A percentile compares a stretch with the other conserved stretches of the same genome.
Conservation (phyloP, 2,113 vertebrate species). For the Charadrius vociferus region DNA sequence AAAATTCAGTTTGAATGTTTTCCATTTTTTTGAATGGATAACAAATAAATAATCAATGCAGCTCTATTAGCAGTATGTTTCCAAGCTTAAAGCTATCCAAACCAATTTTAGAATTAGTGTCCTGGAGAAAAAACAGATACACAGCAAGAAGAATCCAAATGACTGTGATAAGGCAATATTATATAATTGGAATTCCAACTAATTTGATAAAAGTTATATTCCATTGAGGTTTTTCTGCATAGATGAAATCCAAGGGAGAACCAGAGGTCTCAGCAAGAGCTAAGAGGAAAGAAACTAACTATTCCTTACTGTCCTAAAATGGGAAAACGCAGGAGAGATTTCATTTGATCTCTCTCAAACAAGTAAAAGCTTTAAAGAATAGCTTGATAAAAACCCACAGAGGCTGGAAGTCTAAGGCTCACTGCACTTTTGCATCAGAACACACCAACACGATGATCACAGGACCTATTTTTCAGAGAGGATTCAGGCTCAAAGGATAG, state of each 20-base stretch:
- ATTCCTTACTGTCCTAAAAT: not conserved
- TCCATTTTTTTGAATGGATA: not conserved
- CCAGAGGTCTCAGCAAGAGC: not conserved
- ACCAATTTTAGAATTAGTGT: not conserved
- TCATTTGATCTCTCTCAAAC: not conserved
- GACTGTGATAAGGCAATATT: not conserved
- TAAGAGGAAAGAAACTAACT: not conserved
- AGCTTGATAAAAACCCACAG: not conserved
- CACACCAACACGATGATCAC: accelerated
- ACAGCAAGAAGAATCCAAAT: not conserved
- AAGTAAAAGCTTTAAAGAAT: not conserved
- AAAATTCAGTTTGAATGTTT: not conserved
- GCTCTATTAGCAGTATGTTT: not conserved
- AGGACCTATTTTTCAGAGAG: not conserved
- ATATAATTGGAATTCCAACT: not conserved
- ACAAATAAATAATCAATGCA: not conserved
- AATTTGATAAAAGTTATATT: not conserved
- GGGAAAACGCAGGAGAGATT: not conserved
- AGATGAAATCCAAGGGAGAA: not conserved
- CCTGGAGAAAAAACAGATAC: not conserved
- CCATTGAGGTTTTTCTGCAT: not conserved
- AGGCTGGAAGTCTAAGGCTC: not conserved
- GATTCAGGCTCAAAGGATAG: not conserved
- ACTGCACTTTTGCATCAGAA: not conserved
- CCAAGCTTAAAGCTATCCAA: not conserved